phyloP scores from a whole-genome alignment of 2,888 invertebrate species.

The Lagria hirta region DNA sequence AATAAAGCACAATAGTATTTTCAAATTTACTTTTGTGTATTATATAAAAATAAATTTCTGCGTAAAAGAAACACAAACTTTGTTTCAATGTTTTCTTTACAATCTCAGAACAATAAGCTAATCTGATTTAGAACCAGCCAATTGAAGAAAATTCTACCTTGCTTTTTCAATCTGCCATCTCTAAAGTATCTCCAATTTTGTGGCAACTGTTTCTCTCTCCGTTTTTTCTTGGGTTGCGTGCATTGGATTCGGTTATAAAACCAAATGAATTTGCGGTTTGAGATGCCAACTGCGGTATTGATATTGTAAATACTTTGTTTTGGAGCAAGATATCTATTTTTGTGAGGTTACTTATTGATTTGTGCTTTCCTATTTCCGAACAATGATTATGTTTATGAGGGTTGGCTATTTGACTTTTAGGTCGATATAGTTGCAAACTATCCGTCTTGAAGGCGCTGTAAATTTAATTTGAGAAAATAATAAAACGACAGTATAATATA shows the following conservation, averaged over 20 bases:
- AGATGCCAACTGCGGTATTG: conserved; percentile 16
- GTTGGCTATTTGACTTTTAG: too few species aligned
- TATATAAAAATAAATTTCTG: too few species aligned
- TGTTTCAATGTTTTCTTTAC: too few species aligned
- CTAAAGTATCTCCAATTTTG: conserved; percentile 22
- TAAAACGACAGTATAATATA: too few species aligned
- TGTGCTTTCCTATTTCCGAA: too few species aligned
- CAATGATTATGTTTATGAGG: too few species aligned
- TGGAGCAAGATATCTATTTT: conserved; percentile 11
- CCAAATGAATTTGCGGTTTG: conserved; percentile 23
- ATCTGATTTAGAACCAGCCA: conserved; percentile 32
- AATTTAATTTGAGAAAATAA: too few species aligned
- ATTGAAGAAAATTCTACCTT: conserved; percentile 32
- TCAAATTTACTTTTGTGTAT: too few species aligned
- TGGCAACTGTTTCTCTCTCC: neutral
- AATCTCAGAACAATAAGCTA: conserved; percentile 37
- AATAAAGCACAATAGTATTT: too few species aligned
- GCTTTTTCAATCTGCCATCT: conserved; percentile 30
- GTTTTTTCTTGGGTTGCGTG: conserved; percentile 6
- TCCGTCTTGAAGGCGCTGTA: too few species aligned
- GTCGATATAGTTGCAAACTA: too few species aligned
- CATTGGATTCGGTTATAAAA: conserved; percentile 10
- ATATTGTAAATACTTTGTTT: conserved; percentile 23
- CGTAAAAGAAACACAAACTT: too few species aligned
- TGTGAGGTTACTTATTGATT: conserved; percentile 16